Conservation (phyloP, 1,140 invertebrate genomes). For the Penaeus indicus region DNA sequence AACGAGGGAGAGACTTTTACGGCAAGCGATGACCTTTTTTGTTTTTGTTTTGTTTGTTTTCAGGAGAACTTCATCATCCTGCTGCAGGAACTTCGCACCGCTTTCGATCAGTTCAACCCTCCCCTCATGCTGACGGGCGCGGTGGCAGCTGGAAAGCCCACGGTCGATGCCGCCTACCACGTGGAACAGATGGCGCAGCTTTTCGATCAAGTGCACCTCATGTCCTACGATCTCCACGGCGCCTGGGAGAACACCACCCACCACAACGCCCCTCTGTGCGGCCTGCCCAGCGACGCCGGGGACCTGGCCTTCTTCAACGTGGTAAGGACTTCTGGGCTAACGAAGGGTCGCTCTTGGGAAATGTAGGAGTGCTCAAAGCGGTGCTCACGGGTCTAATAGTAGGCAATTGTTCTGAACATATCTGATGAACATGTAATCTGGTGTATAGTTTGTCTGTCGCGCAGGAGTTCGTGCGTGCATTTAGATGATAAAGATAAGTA, state of each 20-base stretch:
- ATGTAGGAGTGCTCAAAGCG: background rate
- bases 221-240: slow-evolving; percentile 83
- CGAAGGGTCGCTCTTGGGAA: no score
- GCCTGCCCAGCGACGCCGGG: slow-evolving; percentile 66
- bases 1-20: no score
- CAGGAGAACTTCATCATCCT: slow-evolving; percentile 69
- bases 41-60: background rate
- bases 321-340: slow-evolving; percentile 29
- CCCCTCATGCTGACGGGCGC: slow-evolving; percentile 75
- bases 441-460: no score
- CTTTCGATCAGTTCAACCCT: slow-evolving; percentile 73
- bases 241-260: slow-evolving; percentile 72
- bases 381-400: background rate
- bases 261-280: slow-evolving; percentile 76
- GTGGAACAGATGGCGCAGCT: slow-evolving; percentile 73
- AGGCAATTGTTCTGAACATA: background rate
- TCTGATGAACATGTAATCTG: no score
- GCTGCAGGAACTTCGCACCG: slow-evolving; percentile 75
- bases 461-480: no score
- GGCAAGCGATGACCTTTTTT: no score
- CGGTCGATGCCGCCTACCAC: slow-evolving; percentile 76
- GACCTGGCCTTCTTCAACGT: slow-evolving; percentile 66
- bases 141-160: slow-evolving; percentile 74
- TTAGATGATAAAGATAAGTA: no score
- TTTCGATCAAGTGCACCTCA: slow-evolving; percentile 77